Percentiles rank a stretch among this genome's conserved stretches.
phyloP scores from a whole-genome alignment of 2,113 vertebrate genomes.

The Pedionomus torquatus region DNA sequence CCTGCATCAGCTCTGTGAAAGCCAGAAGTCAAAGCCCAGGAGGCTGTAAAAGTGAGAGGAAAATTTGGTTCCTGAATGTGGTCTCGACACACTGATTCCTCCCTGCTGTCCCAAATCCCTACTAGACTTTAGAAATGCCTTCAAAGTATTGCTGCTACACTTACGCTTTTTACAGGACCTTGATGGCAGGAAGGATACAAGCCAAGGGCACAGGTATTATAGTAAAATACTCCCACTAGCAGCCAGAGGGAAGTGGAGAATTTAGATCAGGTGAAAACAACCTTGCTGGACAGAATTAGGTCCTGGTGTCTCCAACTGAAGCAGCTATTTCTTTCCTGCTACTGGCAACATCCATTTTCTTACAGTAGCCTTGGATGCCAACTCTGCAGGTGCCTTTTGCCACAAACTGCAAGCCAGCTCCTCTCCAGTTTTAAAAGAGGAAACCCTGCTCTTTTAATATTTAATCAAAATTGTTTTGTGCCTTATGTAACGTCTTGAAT shows the following conservation, averaged over 20 bases:
- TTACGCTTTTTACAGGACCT: neutral
- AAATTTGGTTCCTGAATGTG: neutral
- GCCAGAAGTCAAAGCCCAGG: neutral
- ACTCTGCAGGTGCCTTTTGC: neutral
- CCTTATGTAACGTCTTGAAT: neutral
- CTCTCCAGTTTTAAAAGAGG: neutral
- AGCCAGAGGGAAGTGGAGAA: neutral
- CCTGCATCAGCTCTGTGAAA: neutral
- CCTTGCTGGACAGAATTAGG: neutral
- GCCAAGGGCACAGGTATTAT: neutral
- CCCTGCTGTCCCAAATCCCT: neutral
- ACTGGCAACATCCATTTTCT: neutral
- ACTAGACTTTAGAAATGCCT: neutral
- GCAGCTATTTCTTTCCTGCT: constrained; percentile 10
- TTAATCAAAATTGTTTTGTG: neutral
- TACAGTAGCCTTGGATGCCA: neutral
- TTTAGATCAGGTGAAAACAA: neutral
- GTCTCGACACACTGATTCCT: neutral
- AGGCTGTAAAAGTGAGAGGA: neutral
- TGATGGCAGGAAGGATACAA: neutral
- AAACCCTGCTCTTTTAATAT: constrained; percentile 24
- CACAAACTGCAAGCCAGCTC: neutral
- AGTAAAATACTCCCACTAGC: neutral
- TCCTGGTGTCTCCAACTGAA: neutral
- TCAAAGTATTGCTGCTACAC: neutral